These are phyloP conservation scores for Lasioglossum leucozonium DNA, from an alignment of 2,888 invertebrate genomes.

Conservation along the genomic window DNA sequence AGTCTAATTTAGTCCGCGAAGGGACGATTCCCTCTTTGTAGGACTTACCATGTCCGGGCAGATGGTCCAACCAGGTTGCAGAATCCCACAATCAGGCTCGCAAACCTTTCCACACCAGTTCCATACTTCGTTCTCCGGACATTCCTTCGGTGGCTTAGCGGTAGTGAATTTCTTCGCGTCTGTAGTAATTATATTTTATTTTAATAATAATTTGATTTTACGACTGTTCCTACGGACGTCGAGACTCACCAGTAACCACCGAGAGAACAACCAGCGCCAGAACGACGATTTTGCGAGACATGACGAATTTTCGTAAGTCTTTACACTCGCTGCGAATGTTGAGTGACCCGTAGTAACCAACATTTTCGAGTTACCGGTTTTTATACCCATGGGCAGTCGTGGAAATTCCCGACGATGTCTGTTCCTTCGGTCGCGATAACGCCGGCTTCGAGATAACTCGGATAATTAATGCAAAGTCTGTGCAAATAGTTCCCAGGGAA, in stretches of 20 bases:
- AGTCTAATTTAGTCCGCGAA: not conserved
- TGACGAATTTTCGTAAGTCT: not conserved
- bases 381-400: conserved; percentile 1
- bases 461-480: conserved; percentile 12
- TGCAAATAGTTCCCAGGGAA: conserved; percentile 7
- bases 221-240: not conserved
- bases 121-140: conserved; percentile 5
- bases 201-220: no score
- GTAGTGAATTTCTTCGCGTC: not conserved
- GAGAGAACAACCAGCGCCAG: not conserved
- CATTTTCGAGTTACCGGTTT: not conserved
- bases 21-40: not conserved
- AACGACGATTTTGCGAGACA: not conserved
- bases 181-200: not conserved
- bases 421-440: not conserved
- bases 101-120: conserved; percentile 12
- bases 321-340: not conserved
- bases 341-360: no score
- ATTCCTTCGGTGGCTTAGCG: not conserved
- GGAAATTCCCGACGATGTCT: not conserved
- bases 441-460: not conserved
- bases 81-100: conserved; percentile 3
- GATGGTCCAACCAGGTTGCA: conserved; percentile 5
- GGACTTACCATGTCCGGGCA: conserved; percentile 13
- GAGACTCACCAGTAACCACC: conserved; percentile 1